Conservation (phyloP, 2,113 vertebrate genomes). For the Trachemys scripta region DNA sequence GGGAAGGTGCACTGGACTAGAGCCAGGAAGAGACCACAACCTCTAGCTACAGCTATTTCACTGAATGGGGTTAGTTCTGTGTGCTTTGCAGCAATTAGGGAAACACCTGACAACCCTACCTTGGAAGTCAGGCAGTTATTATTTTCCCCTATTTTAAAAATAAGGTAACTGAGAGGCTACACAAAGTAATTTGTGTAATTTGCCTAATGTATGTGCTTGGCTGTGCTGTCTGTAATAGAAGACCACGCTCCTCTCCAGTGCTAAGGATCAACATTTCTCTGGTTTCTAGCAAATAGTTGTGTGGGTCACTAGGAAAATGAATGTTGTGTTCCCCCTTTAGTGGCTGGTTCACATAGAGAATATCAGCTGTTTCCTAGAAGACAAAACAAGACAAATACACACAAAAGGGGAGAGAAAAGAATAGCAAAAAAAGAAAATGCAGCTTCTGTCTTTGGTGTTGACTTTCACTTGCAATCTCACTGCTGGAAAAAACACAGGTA, state of each 20-base stretch:
- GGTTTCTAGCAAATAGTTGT: neutral
- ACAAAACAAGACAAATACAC: neutral
- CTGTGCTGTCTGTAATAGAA: neutral
- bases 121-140: neutral
- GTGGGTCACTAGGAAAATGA: neutral
- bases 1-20: neutral
- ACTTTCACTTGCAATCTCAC: no score
- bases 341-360: neutral
- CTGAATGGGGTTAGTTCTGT: neutral
- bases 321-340: no score
- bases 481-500: no score
- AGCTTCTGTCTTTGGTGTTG: no score
- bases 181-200: neutral
- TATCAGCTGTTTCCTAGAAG: neutral
- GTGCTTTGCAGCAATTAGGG: neutral
- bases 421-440: neutral
- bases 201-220: neutral
- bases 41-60: neutral
- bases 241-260: neutral
- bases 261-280: neutral
- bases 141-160: neutral
- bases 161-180: neutral
- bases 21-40: neutral
- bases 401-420: neutral
- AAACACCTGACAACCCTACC: neutral